These are phyloP conservation scores for Xestia rhomboidea DNA, from an alignment of 2,888 invertebrate genomes.

Conservation along the genomic window DNA sequence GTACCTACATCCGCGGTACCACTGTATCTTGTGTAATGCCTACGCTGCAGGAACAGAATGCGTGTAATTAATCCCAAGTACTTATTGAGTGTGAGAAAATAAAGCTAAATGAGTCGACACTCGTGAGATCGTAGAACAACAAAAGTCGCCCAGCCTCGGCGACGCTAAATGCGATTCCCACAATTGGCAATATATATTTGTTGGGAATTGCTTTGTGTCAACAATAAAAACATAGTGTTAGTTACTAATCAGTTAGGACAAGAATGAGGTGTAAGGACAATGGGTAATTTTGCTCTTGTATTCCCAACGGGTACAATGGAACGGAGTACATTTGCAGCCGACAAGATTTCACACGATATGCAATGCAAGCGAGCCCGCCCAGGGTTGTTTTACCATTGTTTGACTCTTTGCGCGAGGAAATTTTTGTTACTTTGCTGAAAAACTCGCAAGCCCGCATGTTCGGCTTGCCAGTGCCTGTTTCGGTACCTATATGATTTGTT, in stretches of 20 bases:
- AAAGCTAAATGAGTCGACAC: slow-evolving; percentile 76
- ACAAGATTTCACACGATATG: slow-evolving; percentile 78
- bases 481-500: too few species aligned
- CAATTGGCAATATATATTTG: slow-evolving; percentile 78
- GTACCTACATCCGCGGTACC: slow-evolving; percentile 71
- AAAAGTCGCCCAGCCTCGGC: slow-evolving; percentile 75
- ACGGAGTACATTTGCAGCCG: slow-evolving; percentile 68
- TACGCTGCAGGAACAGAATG: slow-evolving; percentile 74
- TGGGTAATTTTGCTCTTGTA: slow-evolving; percentile 79
- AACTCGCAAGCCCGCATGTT: neutral
- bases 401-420: slow-evolving; percentile 62
- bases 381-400: slow-evolving; percentile 71
- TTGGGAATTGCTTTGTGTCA: slow-evolving; percentile 86
- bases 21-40: slow-evolving; percentile 70
- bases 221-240: slow-evolving; percentile 82
- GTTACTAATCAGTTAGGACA: slow-evolving; percentile 86
- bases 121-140: slow-evolving; percentile 84
- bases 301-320: slow-evolving; percentile 78
- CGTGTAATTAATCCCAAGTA: slow-evolving; percentile 81
- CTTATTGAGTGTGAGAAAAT: slow-evolving; percentile 84
- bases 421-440: slow-evolving; percentile 62
- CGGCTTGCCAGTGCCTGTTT: neutral
- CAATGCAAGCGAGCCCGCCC: slow-evolving; percentile 59
- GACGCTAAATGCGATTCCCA: slow-evolving; percentile 82
- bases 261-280: slow-evolving; percentile 83